Evolutionary conservation across 2,888 invertebrate genomes (phyloP).

Genomic region (Limnephilus marmoratus): DNA sequence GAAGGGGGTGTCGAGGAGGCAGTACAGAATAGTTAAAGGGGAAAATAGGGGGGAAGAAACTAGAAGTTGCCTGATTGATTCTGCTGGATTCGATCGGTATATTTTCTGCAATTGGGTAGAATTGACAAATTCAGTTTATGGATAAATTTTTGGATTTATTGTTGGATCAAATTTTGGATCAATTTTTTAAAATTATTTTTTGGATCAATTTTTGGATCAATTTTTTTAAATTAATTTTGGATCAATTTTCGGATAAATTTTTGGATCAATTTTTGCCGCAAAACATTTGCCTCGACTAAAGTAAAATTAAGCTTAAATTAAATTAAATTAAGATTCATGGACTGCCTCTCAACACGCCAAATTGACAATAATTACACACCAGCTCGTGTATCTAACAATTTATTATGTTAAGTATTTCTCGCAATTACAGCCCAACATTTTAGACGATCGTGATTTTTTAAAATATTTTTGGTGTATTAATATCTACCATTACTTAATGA

Average conservation of each 20-base stretch:
- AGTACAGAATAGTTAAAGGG: slow-evolving; percentile 4
- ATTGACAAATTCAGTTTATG: background rate
- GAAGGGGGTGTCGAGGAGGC: background rate
- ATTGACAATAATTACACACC: background rate
- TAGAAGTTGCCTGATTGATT: slow-evolving; percentile 60
- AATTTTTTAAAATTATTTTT: no score
- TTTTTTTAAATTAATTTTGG: no score
- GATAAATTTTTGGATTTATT: background rate
- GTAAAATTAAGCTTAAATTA: background rate
- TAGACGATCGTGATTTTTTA: no score
- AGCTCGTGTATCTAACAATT: background rate
- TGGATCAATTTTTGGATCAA: no score
- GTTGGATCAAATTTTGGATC: no score
- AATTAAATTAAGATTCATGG: background rate
- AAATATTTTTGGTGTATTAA: background rate
- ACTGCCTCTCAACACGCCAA: background rate
- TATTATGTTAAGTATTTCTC: background rate
- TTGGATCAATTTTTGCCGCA: background rate
- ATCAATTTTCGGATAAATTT: no score
- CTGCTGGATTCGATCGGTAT: slow-evolving; percentile 48
- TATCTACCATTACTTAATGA: background rate
- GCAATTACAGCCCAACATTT: background rate
- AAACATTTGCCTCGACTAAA: background rate
- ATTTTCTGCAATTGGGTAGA: background rate
- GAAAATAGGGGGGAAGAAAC: slow-evolving; percentile 20